Base-by-base conservation (phyloP, 2,888 invertebrate species). In the Drosophila pegasa region DNA sequence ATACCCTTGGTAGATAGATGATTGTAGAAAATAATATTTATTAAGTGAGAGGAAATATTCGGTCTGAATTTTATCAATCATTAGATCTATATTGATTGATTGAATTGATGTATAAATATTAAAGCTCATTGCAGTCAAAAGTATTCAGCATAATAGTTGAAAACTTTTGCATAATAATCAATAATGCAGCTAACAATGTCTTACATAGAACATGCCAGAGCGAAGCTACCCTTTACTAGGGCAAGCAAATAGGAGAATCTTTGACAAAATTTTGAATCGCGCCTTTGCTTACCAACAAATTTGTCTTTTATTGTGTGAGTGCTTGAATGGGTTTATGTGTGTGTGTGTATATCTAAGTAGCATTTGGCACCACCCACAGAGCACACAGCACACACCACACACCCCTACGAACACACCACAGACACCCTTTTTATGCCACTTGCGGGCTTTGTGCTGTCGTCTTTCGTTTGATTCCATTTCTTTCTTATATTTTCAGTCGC, bases 241-340 rank as follows among this genome's bases (percentile, higher is more conserved):
- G 41, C 29, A 66, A 38, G 48, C 31, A 50, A 67, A 52, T 54
- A 63, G 41, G 27, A 57, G 22, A 48, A 56, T 57, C 68, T 65
- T 56, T 75, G 71, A 67, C 61, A 51, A 73, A 71, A 64, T 57
- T 59, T 61, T 63, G 55, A 73, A 71, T 71, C 55, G 64, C 72
- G 63, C 69, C 61, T 69, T 69, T 62, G 62, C 56, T 68, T 68
- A 52, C 73, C 69, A 75, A 67, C 79, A 77, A 86, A 75, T 80
- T 83, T 70, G 52, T 45, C 50, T 64, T 60, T 68, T 69, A 62
- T 80, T 83, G 60, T 65, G n/a, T 33, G 45, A 31, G 56, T 63
- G 58, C 18, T 16, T 37, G 37, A 48, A 38, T 62, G 35, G 37
- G 6, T 50, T 31, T 60, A 25, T 52, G 4, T 47, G 52, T 37